These are phyloP conservation scores for Leucophenga maculata DNA, from an alignment of 2,888 invertebrate genomes.

Conservation along the genomic window DNA sequence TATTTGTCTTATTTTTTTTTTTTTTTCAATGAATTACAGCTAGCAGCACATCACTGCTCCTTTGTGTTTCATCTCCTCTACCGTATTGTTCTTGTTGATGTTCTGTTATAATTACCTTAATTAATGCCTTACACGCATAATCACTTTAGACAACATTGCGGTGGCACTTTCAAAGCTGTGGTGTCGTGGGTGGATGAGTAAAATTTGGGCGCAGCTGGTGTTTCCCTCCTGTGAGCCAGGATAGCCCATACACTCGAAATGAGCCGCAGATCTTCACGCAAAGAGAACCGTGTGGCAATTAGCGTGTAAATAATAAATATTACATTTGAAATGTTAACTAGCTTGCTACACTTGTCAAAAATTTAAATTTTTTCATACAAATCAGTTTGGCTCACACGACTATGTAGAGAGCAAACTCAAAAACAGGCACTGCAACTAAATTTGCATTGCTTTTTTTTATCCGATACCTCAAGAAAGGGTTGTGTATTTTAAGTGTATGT, in stretches of 20 bases:
- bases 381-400: no score
- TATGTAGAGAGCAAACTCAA: no score
- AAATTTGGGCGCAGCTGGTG: not conserved
- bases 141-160: constrained; percentile 29
- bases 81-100: constrained; percentile 3
- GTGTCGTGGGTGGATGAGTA: no score
- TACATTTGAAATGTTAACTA: constrained; percentile 23
- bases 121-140: constrained; percentile 33
- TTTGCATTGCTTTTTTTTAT: no score
- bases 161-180: not conserved
- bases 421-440: no score
- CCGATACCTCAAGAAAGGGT: no score
- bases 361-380: no score
- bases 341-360: not conserved
- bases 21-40: not conserved
- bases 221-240: not conserved
- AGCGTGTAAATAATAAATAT: constrained; percentile 11
- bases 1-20: no score
- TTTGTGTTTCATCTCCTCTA: not conserved
- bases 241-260: not conserved
- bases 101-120: constrained; percentile 10
- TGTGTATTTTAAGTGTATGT: no score
- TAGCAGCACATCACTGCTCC: not conserved
- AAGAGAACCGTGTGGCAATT: constrained; percentile 10
- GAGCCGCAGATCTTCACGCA: constrained; percentile 3